Evolutionary conservation across 2,113 vertebrate genomes (phyloP).

Genomic region (Crotophaga sulcirostris): DNA sequence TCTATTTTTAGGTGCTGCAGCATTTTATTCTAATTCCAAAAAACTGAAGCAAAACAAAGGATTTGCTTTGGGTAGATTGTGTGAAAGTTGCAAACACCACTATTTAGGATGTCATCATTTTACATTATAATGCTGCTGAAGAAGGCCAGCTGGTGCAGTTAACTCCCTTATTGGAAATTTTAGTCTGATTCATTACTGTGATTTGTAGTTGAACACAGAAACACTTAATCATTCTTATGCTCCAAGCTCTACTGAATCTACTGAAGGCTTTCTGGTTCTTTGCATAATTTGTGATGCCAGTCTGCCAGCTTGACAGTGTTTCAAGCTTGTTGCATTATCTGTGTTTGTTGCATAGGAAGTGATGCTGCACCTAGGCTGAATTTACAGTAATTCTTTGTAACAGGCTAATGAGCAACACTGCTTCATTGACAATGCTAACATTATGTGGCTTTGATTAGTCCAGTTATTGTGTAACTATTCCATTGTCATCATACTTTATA

Average conservation of each 20-base stretch:
- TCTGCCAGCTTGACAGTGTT: slow-evolving; percentile 67
- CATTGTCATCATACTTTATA: background rate
- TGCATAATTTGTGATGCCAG: slow-evolving; percentile 72
- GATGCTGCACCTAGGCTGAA: slow-evolving; percentile 47
- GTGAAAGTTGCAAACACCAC: slow-evolving; percentile 23
- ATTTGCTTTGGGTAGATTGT: slow-evolving; percentile 14
- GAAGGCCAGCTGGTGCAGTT: slow-evolving; percentile 73
- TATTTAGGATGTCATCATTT: slow-evolving; percentile 66
- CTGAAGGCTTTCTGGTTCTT: slow-evolving; percentile 66
- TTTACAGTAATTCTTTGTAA: slow-evolving; percentile 62
- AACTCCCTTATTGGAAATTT: slow-evolving; percentile 72
- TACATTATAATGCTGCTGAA: slow-evolving; percentile 34
- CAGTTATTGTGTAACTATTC: slow-evolving; percentile 15
- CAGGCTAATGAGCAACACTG: slow-evolving; percentile 43
- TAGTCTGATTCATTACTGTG: slow-evolving; percentile 77
- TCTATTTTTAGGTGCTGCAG: background rate
- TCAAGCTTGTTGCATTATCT: slow-evolving; percentile 63
- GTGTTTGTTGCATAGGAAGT: slow-evolving; percentile 67
- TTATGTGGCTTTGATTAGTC: slow-evolving; percentile 51
- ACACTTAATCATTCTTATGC: slow-evolving; percentile 72
- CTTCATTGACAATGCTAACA: slow-evolving; percentile 11
- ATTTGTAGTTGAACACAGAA: slow-evolving; percentile 73
- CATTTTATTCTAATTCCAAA: background rate
- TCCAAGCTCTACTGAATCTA: slow-evolving; percentile 62
- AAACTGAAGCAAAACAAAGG: background rate